Base-by-base conservation (phyloP, 2,113 vertebrate genomes). In the Xyrauchen texanus region DNA sequence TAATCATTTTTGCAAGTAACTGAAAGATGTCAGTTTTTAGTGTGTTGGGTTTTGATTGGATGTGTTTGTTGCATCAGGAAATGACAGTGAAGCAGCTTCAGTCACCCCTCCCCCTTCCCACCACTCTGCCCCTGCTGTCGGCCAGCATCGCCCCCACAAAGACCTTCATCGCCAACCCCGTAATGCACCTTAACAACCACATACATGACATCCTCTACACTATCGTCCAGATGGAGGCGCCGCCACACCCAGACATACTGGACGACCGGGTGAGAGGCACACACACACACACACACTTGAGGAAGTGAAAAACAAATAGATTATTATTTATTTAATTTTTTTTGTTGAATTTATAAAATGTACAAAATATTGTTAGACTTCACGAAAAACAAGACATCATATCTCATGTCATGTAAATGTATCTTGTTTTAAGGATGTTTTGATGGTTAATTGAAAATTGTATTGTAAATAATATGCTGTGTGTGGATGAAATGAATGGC, bases 61-160 rank as follows among this genome's bases (percentile, higher is more conserved):
- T 65, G 12, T 47, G 51, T 58, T 34, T 49, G 65, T 52, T 12
- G 16, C 9, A 3, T 68, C 82, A 99, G 98, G 98, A 99, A 92
- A 97, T 95, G 13, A 98, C 96, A 8, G 96, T 98, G 70, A 99
- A 99, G 83, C 98, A 99, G 82, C 94, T 99, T 15, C 97, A 99
- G 90, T 99, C 98, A 63, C 98, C 97, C 0, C 94, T 99, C 44
- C 98, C 98, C 0, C 86, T 99, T 73, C 97, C 98, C 0, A 99
- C 98, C 10, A 97, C 97, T 0, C 90, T 99, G 49, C 98, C 98
- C 0, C 89, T 99, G 82, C 93, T 99, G 16, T 98, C 98, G 0
- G 97, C 98, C 78, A 97, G 95, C 87, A 96, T 99, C 67, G 98
- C 98, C 8, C 86, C 96, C 62, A 98, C 97, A 49, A 98, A 98